Conservation (phyloP, 2,888 invertebrate species). For the Agonopterix subpropinquella region DNA sequence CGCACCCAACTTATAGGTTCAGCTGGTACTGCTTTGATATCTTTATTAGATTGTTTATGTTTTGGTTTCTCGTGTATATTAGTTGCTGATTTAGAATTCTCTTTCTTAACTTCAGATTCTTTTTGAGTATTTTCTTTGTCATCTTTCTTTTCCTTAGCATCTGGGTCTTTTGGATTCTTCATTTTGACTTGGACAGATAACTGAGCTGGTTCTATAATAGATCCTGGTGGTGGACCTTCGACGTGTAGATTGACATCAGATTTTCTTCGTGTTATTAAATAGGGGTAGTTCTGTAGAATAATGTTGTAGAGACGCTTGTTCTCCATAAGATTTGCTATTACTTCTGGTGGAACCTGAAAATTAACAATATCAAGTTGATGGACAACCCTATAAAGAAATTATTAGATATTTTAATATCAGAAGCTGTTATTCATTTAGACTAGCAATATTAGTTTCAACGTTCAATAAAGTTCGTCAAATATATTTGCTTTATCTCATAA, state of each 20-base stretch:
- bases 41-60: conserved; percentile 17
- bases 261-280: conserved; percentile 75
- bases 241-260: conserved; percentile 75
- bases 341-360: conserved; percentile 80
- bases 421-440: no score
- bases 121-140: conserved; percentile 16
- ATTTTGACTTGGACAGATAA: conserved; percentile 37
- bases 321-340: conserved; percentile 78
- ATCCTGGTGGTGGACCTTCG: conserved; percentile 22
- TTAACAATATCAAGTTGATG: no score
- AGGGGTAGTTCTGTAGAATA: conserved; percentile 82
- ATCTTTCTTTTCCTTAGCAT: conserved; percentile 13
- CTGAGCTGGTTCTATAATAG: conserved; percentile 40
- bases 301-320: conserved; percentile 81
- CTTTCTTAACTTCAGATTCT: conserved; percentile 8
- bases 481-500: no score
- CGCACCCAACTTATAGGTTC: conserved; percentile 43
- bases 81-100: background rate
- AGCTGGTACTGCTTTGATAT: conserved; percentile 9
- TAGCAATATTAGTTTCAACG: no score
- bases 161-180: conserved; percentile 25
- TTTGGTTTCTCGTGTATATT: conserved; percentile 1
- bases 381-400: no score
- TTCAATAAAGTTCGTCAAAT: no score
- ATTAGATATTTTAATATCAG: no score